Percentiles rank a stretch among this genome's conserved stretches.
These are phyloP conservation scores for Umimayanthus chanpuru DNA, from an alignment of 92 coral and sea anemone species.

Conservation along the genomic window DNA sequence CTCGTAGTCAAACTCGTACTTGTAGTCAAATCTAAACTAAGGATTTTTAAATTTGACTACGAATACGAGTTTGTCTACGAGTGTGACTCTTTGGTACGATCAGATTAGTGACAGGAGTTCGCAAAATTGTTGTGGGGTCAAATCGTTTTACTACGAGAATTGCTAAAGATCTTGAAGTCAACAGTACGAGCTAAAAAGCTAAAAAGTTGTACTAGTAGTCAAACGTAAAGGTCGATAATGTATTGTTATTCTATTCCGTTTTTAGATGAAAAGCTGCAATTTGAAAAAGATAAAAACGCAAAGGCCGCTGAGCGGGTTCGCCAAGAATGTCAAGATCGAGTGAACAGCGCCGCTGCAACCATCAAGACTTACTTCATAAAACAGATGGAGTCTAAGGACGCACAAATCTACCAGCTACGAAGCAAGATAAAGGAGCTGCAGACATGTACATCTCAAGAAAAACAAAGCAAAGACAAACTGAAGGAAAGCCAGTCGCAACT, in stretches of 20 bases:
- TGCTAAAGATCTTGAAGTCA: too few species aligned
- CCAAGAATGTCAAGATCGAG: conserved; percentile 33
- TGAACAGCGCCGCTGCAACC: conserved; percentile 5
- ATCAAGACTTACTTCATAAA: conserved; percentile 27
- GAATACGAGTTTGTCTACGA: too few species aligned
- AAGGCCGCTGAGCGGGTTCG: conserved; percentile 28
- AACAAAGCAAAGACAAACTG: neutral
- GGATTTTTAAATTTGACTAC: too few species aligned
- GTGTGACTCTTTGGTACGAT: too few species aligned
- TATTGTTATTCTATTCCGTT: neutral
- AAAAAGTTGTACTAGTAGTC: too few species aligned
- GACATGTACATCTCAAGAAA: neutral
- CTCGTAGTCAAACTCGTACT: too few species aligned
- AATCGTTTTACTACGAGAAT: too few species aligned
- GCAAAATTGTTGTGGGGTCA: too few species aligned
- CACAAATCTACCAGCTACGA: conserved; percentile 22
- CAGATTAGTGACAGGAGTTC: too few species aligned
- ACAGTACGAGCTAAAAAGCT: too few species aligned
- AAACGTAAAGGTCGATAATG: too few species aligned
- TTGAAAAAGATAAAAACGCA: conserved; percentile 25
- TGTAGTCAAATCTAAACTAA: too few species aligned
- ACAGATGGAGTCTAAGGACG: conserved; percentile 36
- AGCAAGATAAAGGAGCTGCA: conserved; percentile 34
- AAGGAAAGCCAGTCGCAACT: neutral
- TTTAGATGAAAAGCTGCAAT: conserved; percentile 28